Evolutionary conservation across 2,888 invertebrate species (phyloP).

Genomic region (Nezara viridula): DNA sequence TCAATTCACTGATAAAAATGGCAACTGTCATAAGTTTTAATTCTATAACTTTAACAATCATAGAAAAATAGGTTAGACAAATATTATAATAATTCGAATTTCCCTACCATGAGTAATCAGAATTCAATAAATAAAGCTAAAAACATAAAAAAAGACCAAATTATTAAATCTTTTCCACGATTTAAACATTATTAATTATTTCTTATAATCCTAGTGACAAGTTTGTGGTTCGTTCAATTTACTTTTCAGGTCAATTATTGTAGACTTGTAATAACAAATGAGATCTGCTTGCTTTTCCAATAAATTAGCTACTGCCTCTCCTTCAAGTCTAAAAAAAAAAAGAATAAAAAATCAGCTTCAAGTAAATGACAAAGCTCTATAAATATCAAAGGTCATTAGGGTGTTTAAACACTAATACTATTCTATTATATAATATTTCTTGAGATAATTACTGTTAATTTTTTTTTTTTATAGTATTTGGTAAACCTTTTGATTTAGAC

Average conservation of each 20-base stretch:
- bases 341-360: not conserved
- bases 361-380: not conserved
- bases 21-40: not conserved
- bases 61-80: not conserved
- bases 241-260: constrained; percentile 48
- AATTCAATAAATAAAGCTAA: not conserved
- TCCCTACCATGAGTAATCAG: not conserved
- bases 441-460: no score
- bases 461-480: no score
- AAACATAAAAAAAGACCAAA: not conserved
- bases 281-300: constrained; percentile 57
- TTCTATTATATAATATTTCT: no score
- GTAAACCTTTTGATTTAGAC: no score
- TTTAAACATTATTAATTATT: not conserved
- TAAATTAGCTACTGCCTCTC: constrained; percentile 52
- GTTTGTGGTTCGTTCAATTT: constrained; percentile 32
- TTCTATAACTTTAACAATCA: not conserved
- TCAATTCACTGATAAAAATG: not conserved
- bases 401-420: no score
- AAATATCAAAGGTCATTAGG: no score
- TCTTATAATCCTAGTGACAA: not conserved
- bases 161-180: not conserved
- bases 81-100: not conserved
- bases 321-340: constrained; percentile 51
- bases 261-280: constrained; percentile 53